phyloP scores from a whole-genome alignment of 2,797 vertebrate genomes.

The Myotis myotis region DNA sequence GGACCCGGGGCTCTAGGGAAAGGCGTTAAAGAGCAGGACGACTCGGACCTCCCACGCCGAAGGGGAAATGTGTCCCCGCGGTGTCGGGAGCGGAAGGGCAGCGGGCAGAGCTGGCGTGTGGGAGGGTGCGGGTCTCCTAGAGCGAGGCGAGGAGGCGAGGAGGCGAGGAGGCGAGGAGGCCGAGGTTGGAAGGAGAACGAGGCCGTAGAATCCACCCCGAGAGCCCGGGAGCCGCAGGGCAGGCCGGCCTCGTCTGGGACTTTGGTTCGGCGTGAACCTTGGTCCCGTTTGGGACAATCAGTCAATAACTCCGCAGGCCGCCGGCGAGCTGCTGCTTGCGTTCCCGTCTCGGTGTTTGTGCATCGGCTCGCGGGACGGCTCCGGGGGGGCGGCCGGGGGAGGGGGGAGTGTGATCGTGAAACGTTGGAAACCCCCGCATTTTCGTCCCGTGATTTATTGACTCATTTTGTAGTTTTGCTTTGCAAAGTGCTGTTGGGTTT shows the following conservation, averaged over 20 bases:
- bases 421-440: constrained; percentile 1
- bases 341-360: too few relatives aligned
- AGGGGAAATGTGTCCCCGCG: background rate
- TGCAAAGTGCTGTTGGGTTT: constrained; percentile 11
- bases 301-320: constrained; percentile 9
- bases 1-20: background rate
- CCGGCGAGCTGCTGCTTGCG: background rate
- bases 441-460: background rate
- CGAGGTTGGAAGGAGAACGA: background rate
- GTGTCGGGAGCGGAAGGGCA: background rate
- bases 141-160: background rate
- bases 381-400: too few relatives aligned
- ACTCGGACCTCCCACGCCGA: background rate
- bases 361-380: too few relatives aligned
- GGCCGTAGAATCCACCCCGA: background rate
- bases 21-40: background rate
- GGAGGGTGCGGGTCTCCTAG: background rate
- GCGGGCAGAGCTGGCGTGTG: background rate
- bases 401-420: background rate
- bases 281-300: too few relatives aligned
- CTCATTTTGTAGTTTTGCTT: background rate
- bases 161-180: too few relatives aligned
- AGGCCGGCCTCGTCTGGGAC: background rate
- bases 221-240: background rate
- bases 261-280: background rate